A percentile compares a stretch with the other conserved stretches of the same genome.
Evolutionary conservation across 1,140 invertebrate species (phyloP).

Genomic region (Mercenaria mercenaria): DNA sequence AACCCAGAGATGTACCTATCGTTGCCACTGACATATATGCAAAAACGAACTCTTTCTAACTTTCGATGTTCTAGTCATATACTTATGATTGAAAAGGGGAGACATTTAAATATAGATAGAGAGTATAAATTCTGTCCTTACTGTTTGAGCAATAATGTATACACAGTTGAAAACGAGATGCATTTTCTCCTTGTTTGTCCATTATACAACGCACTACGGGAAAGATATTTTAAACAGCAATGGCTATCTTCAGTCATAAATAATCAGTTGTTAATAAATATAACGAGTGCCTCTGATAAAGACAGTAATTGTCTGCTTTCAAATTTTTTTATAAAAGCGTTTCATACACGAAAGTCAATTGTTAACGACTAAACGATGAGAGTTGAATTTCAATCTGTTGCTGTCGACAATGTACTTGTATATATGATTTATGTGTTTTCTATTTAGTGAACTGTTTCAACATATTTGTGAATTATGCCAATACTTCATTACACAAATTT

Average conservation of each 20-base stretch:
- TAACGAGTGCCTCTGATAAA: neutral
- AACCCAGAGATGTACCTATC: neutral
- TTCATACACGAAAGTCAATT: neutral
- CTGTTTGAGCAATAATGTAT: neutral
- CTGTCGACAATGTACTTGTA: too few species aligned
- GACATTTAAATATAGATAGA: neutral
- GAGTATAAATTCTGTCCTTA: neutral
- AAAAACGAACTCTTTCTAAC: neutral
- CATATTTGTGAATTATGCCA: too few species aligned
- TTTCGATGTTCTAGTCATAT: constrained; percentile 12
- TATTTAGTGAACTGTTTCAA: too few species aligned
- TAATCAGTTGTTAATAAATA: neutral
- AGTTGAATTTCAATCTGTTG: too few species aligned
- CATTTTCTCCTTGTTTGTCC: constrained; percentile 12
- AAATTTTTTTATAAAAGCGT: neutral
- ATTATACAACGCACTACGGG: neutral
- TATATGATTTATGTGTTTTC: too few species aligned
- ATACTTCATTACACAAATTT: too few species aligned
- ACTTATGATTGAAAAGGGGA: constrained; percentile 32
- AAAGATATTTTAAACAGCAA: neutral
- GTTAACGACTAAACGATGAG: neutral
- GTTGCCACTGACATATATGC: neutral
- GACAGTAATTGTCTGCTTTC: neutral
- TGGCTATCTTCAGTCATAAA: neutral
- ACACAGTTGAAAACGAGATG: neutral